A percentile compares a stretch with the other conserved stretches of the same genome.
Evolutionary conservation across 2,113 vertebrate genomes (phyloP).

Genomic region (Bungarus multicinctus): DNA sequence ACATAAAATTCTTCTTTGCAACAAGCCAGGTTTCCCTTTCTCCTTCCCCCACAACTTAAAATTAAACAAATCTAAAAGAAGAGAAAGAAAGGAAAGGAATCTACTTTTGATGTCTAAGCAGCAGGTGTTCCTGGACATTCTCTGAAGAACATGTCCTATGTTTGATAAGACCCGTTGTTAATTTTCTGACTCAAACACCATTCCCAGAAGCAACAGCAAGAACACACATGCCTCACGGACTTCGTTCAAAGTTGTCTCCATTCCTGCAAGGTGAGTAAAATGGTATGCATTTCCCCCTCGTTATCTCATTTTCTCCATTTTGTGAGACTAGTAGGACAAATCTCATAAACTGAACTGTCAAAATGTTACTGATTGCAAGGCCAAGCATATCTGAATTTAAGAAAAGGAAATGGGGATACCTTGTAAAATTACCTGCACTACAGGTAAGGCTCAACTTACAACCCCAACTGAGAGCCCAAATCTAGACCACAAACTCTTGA

Average conservation of each 20-base stretch:
- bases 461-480: too few relatives aligned
- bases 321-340: background rate
- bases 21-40: background rate
- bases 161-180: background rate
- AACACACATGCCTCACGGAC: background rate
- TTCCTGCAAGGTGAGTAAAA: background rate
- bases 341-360: background rate
- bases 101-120: background rate
- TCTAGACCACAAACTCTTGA: background rate
- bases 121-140: background rate
- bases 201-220: background rate
- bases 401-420: background rate
- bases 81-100: background rate
- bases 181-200: background rate
- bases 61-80: background rate
- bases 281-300: background rate
- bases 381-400: background rate
- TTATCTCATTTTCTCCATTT: background rate
- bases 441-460: too few relatives aligned
- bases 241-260: background rate
- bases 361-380: background rate
- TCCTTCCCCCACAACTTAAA: background rate
- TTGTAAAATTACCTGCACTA: background rate
- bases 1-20: background rate
- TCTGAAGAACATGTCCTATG: background rate